Evolutionary conservation across 2,797 vertebrate species (phyloP), one percentile per base, ranked within the genome.

Genomic region (Poeciliopsis infans): DNA sequence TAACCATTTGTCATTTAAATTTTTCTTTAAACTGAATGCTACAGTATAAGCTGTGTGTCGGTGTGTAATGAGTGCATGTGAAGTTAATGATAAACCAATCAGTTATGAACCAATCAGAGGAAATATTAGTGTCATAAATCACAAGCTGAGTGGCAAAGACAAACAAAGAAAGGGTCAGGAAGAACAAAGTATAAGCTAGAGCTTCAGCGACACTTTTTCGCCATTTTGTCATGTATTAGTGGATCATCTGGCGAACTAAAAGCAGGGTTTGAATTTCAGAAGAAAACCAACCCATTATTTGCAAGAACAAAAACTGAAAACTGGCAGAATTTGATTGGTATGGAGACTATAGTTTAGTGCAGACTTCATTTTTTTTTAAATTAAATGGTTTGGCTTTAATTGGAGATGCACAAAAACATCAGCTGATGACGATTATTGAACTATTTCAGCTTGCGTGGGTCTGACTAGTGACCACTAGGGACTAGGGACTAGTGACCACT

Each of bases 51-150:
- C 12, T 74, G 86, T 45, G 80, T 51, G 49, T 45, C 72, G 68
- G 70, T 64, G 82, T 86, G 79, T 83, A 87, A 81, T 82, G 84
- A 74, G 84, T 66, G 53, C 69, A 83, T 51, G 77, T 46, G 77
- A 84, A 87, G 79, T 79, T 90, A 82, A 89, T 87, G 86, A 90
- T 83, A 84, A 85, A 79, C 79, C 75, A 85, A 80, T 89, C 80
- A 91, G 80, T 87, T 88, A 91, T 93, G 91, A 94, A 84, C 88
- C 93, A 88, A 91, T 80, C 25, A 33, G 49, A 74, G 78, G 78
- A 85, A 86, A 89, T 88, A 91, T 89, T 82, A 87, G 83, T 23
- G 79, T 83, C 78, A 81, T 91, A 94, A 92, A 94, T 92, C 91
- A 89, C 78, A 83, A 78, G 81, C 77, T 86, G 79, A 64, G 85